Base-by-base conservation (phyloP, 2,888 invertebrate species). In the Nycteola revayana region DNA sequence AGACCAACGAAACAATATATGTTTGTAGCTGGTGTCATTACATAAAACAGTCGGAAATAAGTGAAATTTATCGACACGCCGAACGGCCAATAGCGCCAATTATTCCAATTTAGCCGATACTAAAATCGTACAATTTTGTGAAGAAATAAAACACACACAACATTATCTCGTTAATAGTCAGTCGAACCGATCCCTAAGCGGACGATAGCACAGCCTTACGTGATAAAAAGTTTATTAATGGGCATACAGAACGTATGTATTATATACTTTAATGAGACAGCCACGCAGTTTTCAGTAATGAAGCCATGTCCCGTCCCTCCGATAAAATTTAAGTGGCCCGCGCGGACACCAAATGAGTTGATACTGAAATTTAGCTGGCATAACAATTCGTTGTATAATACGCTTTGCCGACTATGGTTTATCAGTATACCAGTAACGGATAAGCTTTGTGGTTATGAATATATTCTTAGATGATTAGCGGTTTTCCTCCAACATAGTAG, bases 241-340 rank as follows among this genome's bases (percentile, higher is more conserved):
- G 6, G 21, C 25, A 14, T 21, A 42, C 35, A 25, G n/a, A 42
- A 47, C 37, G 41, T 47, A 45, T 42, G 48, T 56, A 42, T 46
- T 49, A 56, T 41, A 43, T 45, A 26, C 45, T 42, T 52, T 60
- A 60, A 62, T 60, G 58, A 63, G 45, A 29, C 37, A 45, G 27
- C 37, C 46, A 48, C 48, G 46, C 56, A 54, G 55, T 65, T 53
- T 60, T 52, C 57, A 45, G 56, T 66, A 70, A 69, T 70, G 66
- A 70, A 70, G 58, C 53, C 55, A 48, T 68, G 68, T 64, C 57
- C 53, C 51, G 47, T 42, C 39, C 54, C 42, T 36, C 32, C 59
- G 56, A 69, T 73, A 73, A 73, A 73, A 72, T 71, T 72, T 71
- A 64, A 73, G 54, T 59, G 60, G 60, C 41, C 70, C 60, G 31